Base-by-base conservation (phyloP, 2,888 invertebrate species). In the Amitus sp. region DNA sequence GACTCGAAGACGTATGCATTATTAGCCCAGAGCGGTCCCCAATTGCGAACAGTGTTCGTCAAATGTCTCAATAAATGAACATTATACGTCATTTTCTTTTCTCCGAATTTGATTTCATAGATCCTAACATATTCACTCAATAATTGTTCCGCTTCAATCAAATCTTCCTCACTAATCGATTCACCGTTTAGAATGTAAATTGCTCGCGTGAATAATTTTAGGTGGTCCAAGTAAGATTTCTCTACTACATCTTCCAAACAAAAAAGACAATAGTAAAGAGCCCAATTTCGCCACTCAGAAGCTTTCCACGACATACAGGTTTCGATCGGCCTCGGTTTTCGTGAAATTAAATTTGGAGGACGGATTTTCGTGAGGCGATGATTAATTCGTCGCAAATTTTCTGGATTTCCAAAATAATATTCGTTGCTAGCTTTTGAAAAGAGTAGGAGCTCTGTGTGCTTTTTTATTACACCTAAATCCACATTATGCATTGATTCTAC, bases 281-380 rank as follows among this genome's bases (percentile, higher is more conserved):
- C 7, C 55, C 55, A 55, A 34, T 55, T 55, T 23, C 55, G 6
- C 48, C 55, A 55, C 27, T 55, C 55, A 1, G 43, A 30, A 5
- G 48, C 42, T 34, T 42, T 51, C 51, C 51, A 51, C 1, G 4
- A 12, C 18, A 12, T 42, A 15, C 23, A 18, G 1, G 28, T 12
- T 10, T 27, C 10, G 13, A 51, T 42, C 15, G 20, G 15, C 2
- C 51, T n/a, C 1, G 42, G 43, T 34, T 43, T 45, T 18, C 51
- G 27, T 1, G 51, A 43, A 20, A 43, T 51, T 10, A 19, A 28
- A 30, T 28, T 30, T 15, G 43, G 43, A 2, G 20, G 43, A 18
- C 13, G 5, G 1, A 51, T 43, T 43, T 51, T 42, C 23, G n/a
- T n/a, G n/a, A n/a, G n/a, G n/a, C n/a, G n/a, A n/a, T n/a, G n/a